Conservation (phyloP, 2,113 vertebrate genomes). For the Dascyllus trimaculatus region DNA sequence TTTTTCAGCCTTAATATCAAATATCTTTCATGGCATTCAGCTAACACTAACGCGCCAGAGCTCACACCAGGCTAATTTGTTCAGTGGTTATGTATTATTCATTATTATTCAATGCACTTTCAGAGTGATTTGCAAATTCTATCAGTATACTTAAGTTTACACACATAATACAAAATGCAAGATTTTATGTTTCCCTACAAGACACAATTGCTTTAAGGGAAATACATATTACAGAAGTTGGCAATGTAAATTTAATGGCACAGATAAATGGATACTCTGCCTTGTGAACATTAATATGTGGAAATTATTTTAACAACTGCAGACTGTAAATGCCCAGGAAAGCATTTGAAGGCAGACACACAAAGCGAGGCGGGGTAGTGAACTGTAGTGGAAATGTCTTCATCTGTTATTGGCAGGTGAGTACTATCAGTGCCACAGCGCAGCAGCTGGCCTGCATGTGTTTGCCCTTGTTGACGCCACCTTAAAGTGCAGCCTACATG, state of each 20-base stretch:
- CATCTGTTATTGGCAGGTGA: conserved; percentile 78
- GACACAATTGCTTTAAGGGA: conserved; percentile 75
- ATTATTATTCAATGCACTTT: conserved; percentile 75
- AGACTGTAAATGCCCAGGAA: conserved; percentile 55
- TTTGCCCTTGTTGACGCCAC: conserved; percentile 85
- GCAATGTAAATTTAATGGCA: conserved; percentile 81
- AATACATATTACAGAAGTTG: conserved; percentile 78
- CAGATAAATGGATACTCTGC: conserved; percentile 72
- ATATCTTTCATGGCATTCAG: conserved; percentile 72
- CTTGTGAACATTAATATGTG: conserved; percentile 59
- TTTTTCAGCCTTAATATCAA: conserved; percentile 69
- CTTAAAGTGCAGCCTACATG: conserved; percentile 86
- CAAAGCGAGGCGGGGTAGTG: conserved; percentile 7
- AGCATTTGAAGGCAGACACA: conserved; percentile 32
- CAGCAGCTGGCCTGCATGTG: conserved; percentile 85
- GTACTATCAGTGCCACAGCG: conserved; percentile 64
- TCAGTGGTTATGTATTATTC: conserved; percentile 78
- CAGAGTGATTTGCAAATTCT: conserved; percentile 77
- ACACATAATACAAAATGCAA: conserved; percentile 81
- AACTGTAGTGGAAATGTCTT: conserved; percentile 45
- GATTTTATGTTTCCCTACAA: conserved; percentile 79
- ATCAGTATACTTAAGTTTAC: conserved; percentile 75
- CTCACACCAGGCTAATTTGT: conserved; percentile 75
- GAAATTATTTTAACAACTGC: conserved; percentile 55
- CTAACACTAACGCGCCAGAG: conserved; percentile 52